A percentile compares a stretch with the other conserved stretches of the same genome.
phyloP scores from a whole-genome alignment of 2,888 invertebrate species.

The Creontiades dilutus region DNA sequence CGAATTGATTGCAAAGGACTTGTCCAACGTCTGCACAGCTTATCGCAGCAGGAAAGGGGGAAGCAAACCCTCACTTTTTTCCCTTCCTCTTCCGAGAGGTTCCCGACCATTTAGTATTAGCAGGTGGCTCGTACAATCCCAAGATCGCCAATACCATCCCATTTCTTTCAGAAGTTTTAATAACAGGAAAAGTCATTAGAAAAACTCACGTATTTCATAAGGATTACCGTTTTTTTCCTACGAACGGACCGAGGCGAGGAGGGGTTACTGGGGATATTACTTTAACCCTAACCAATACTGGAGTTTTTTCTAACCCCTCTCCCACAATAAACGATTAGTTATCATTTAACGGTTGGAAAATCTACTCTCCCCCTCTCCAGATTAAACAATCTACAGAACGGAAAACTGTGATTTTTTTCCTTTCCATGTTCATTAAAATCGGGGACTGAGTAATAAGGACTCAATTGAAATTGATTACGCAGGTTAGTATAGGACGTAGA shows the following conservation, averaged over 20 bases:
- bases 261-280: conserved; percentile 50
- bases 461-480: conserved; percentile 60
- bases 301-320: conserved; percentile 7
- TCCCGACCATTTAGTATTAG: neutral
- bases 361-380: neutral
- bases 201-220: conserved; percentile 63
- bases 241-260: neutral
- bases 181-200: conserved; percentile 55
- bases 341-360: conserved; percentile 57
- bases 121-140: conserved; percentile 17
- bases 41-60: neutral
- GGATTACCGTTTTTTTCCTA: conserved; percentile 39
- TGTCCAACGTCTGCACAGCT: too few species aligned
- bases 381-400: neutral
- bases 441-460: conserved; percentile 62
- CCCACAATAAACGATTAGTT: conserved; percentile 45
- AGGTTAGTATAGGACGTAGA: conserved; percentile 38
- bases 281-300: conserved; percentile 23
- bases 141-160: conserved; percentile 56
- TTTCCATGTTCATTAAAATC: conserved; percentile 56
- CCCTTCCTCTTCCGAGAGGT: neutral
- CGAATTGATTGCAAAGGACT: too few species aligned
- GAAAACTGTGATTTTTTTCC: neutral
- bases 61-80: neutral
- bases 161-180: conserved; percentile 40